Conservation (phyloP, 2,888 invertebrate genomes). For the Callosobruchus maculatus region DNA sequence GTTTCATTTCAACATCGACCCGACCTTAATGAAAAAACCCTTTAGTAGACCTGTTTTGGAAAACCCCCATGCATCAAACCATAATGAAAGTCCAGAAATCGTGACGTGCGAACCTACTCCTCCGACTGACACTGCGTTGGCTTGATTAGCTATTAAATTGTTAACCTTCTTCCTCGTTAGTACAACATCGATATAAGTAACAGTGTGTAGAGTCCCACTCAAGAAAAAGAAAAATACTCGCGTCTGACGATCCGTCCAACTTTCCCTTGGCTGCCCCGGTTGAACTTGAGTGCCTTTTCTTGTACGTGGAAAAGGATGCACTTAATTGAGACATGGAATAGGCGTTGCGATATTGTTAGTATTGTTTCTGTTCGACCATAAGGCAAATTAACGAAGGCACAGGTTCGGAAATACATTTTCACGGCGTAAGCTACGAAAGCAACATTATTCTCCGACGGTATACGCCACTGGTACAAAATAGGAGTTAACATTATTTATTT, state of each 20-base stretch:
- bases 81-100: too few relatives aligned
- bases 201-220: background rate
- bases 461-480: too few relatives aligned
- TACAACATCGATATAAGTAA: background rate
- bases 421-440: too few relatives aligned
- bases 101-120: too few relatives aligned
- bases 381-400: background rate
- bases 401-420: too few relatives aligned
- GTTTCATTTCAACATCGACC: too few relatives aligned
- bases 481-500: too few relatives aligned
- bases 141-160: background rate
- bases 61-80: too few relatives aligned
- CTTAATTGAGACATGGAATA: background rate
- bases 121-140: background rate
- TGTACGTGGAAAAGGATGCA: background rate
- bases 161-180: background rate
- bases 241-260: background rate
- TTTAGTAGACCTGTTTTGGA: too few relatives aligned
- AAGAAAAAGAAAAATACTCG: background rate
- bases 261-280: background rate
- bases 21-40: too few relatives aligned
- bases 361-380: background rate
- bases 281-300: background rate
- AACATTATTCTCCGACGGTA: too few relatives aligned
- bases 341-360: background rate